A percentile compares a stretch with the other conserved stretches of the same genome.
Evolutionary conservation across 2,113 vertebrate species (phyloP).

Genomic region (Toxotes jaculatrix): DNA sequence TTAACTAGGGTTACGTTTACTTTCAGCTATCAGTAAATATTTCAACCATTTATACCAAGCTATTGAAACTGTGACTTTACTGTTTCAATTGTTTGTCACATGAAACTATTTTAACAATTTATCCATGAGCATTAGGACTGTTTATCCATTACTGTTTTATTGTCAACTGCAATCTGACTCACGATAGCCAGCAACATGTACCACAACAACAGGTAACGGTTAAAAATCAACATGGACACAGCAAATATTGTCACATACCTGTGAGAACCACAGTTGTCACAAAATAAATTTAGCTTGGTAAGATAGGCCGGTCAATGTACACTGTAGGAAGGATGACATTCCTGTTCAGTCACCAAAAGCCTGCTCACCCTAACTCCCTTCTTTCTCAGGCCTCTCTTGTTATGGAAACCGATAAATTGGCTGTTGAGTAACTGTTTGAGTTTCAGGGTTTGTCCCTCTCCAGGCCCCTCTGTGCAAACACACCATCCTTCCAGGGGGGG

Average conservation of each 20-base stretch:
- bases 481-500: constrained; percentile 36
- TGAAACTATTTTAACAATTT: background rate
- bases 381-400: constrained; percentile 61
- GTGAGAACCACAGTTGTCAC: constrained; percentile 21
- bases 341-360: background rate
- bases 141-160: background rate
- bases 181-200: constrained; percentile 6
- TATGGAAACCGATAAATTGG: constrained; percentile 50
- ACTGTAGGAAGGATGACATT: constrained; percentile 27
- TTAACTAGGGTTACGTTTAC: background rate
- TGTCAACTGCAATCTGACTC: background rate
- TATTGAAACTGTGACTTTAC: too few relatives aligned
- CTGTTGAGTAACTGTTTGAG: constrained; percentile 67
- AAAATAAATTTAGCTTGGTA: constrained; percentile 10
- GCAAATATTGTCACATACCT: constrained; percentile 55
- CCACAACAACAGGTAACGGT: constrained; percentile 52
- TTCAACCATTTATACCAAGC: background rate
- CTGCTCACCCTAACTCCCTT: constrained; percentile 20
- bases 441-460: constrained; percentile 51
- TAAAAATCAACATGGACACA: constrained; percentile 29
- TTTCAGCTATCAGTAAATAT: background rate
- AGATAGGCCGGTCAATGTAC: background rate
- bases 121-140: background rate
- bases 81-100: background rate
- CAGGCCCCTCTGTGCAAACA: constrained; percentile 68